Percentiles rank a stretch among this genome's conserved stretches.
Evolutionary conservation across 1,140 invertebrate species (phyloP).

Genomic region (Frieseomelitta varia): DNA sequence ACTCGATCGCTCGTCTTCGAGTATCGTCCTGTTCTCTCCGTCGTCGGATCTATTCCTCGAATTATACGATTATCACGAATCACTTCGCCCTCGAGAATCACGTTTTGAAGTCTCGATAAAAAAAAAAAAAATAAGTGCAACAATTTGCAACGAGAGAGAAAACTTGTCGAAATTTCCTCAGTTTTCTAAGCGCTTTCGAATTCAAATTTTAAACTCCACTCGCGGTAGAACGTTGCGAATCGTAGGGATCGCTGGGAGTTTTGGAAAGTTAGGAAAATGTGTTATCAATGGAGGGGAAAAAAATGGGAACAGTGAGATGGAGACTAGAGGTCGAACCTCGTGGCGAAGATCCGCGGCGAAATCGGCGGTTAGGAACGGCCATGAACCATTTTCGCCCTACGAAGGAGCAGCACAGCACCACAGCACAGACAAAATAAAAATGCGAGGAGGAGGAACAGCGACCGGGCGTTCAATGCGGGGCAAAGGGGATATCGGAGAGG

Average conservation of each 20-base stretch:
- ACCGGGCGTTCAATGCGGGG: constrained; percentile 16
- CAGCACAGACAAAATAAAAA: constrained; percentile 78
- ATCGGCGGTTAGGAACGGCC: constrained; percentile 70
- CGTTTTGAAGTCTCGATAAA: background rate
- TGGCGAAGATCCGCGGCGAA: constrained; percentile 64
- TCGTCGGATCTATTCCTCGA: constrained; percentile 3
- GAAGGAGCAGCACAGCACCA: constrained; percentile 59
- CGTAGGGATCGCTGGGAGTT: too few relatives aligned
- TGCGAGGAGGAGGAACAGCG: constrained; percentile 58
- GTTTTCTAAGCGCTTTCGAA: too few relatives aligned
- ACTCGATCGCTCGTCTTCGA: constrained; percentile 18
- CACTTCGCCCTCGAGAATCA: background rate
- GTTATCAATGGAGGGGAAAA: background rate
- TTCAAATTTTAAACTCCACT: too few relatives aligned
- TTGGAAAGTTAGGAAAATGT: too few relatives aligned
- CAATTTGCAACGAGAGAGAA: too few relatives aligned
- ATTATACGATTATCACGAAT: background rate
- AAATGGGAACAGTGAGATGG: background rate
- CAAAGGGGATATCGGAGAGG: constrained; percentile 29
- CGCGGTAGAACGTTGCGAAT: too few relatives aligned
- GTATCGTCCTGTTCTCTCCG: background rate
- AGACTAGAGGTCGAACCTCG: constrained; percentile 56
- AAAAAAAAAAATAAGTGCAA: too few relatives aligned
- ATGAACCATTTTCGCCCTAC: constrained; percentile 77
- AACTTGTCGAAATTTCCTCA: too few relatives aligned